Conservation (phyloP, 2,888 invertebrate genomes). For the Zeuzera pyrina region DNA sequence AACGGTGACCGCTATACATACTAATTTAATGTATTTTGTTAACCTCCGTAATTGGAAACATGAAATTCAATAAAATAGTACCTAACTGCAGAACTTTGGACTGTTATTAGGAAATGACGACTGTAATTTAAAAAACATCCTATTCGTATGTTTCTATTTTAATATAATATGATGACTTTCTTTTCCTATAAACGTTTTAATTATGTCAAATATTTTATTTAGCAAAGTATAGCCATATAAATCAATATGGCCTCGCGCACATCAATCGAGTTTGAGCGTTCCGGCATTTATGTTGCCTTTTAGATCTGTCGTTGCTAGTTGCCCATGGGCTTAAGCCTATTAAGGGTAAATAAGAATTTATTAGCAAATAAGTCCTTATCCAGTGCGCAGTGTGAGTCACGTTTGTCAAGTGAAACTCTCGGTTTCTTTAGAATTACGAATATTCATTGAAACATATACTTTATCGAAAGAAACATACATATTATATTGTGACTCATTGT, state of each 20-base stretch:
- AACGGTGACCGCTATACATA: slow-evolving; percentile 20
- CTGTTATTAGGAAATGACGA: too few species aligned
- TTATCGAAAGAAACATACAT: too few species aligned
- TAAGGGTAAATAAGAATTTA: slow-evolving; percentile 52
- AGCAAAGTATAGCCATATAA: slow-evolving; percentile 6
- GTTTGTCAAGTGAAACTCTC: slow-evolving; percentile 36
- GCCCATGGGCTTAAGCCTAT: slow-evolving; percentile 42
- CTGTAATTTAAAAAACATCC: too few species aligned
- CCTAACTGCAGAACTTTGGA: too few species aligned
- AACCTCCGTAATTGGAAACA: too few species aligned
- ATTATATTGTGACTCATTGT: slow-evolving; percentile 57
- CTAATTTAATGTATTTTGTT: slow-evolving; percentile 17
- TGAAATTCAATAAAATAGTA: too few species aligned
- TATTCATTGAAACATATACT: slow-evolving; percentile 17
- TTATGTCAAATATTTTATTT: background rate
- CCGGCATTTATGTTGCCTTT: slow-evolving; percentile 58
- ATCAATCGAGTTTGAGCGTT: slow-evolving; percentile 33
- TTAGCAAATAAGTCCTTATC: slow-evolving; percentile 57
- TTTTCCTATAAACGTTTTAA: too few species aligned
- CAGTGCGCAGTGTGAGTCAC: slow-evolving; percentile 47
- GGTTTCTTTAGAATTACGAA: slow-evolving; percentile 31
- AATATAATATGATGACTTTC: too few species aligned
- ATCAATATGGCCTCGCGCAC: slow-evolving; percentile 26
- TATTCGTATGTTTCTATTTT: too few species aligned
- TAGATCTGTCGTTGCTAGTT: slow-evolving; percentile 27